These are phyloP conservation scores for Musca vetustissima DNA, from an alignment of 1,140 invertebrate genomes.

Conservation along the genomic window DNA sequence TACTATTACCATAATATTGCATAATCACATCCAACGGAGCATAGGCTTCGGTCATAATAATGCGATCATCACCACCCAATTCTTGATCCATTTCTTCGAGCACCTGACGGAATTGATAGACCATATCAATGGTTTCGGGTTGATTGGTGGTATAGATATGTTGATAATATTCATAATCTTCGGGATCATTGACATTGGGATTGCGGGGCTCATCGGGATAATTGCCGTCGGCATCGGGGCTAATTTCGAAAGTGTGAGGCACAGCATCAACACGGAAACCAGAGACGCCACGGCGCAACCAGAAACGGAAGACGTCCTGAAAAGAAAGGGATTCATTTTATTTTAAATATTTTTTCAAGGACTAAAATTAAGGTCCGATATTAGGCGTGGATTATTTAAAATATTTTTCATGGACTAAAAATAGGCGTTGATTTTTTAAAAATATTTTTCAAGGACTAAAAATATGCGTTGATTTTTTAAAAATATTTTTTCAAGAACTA, in stretches of 20 bases:
- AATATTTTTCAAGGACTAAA: no score
- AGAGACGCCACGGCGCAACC: slow-evolving; percentile 71
- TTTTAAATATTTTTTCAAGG: no score
- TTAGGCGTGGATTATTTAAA: slow-evolving; percentile 47
- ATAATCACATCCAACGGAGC: slow-evolving; percentile 56
- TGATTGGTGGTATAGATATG: slow-evolving; percentile 68
- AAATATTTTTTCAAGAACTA: no score
- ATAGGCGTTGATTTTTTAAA: no score
- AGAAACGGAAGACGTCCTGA: slow-evolving; percentile 69
- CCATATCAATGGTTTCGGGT: slow-evolving; percentile 62
- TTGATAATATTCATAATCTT: slow-evolving; percentile 61
- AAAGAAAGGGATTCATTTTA: neutral
- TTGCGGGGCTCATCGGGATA: slow-evolving; percentile 63
- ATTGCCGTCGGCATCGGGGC: slow-evolving; percentile 56
- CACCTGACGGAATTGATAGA: slow-evolving; percentile 64
- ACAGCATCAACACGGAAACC: slow-evolving; percentile 71
- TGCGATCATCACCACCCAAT: slow-evolving; percentile 50
- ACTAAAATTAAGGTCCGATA: neutral
- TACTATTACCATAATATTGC: slow-evolving; percentile 61
- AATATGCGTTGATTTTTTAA: no score
- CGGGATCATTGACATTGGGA: slow-evolving; percentile 37
- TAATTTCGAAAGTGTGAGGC: slow-evolving; percentile 62
- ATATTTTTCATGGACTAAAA: slow-evolving; percentile 64
- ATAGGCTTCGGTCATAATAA: slow-evolving; percentile 68
- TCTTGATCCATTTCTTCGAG: slow-evolving; percentile 60